These are phyloP conservation scores for Mesitornis unicolor DNA, from an alignment of 2,113 vertebrate genomes.

Conservation along the genomic window DNA sequence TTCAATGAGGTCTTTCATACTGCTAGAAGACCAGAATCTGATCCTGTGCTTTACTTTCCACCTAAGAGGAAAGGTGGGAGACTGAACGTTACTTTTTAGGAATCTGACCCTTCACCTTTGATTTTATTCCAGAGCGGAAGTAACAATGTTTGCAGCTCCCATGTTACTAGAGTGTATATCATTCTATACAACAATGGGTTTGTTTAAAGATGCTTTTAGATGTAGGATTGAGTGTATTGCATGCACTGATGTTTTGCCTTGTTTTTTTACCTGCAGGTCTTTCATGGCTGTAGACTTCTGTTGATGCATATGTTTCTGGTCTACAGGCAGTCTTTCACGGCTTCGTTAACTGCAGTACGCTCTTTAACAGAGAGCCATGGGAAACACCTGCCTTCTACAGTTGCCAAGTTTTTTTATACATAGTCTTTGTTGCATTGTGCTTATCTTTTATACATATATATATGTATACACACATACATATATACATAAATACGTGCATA, in stretches of 20 bases:
- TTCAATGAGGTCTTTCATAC: slow-evolving; percentile 33
- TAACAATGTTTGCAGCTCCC: slow-evolving; percentile 25
- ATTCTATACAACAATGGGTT: slow-evolving; percentile 26
- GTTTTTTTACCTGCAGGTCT: slow-evolving; percentile 41
- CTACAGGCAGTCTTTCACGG: slow-evolving; percentile 18
- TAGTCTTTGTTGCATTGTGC: slow-evolving; percentile 28
- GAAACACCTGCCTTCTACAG: slow-evolving; percentile 70
- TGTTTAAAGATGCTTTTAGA: slow-evolving; percentile 54
- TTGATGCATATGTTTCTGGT: slow-evolving; percentile 30
- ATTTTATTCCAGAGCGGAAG: slow-evolving; percentile 48
- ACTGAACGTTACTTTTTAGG: neutral
- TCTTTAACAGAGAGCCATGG: slow-evolving; percentile 51
- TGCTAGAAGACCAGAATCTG: slow-evolving; percentile 4
- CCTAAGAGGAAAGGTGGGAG: slow-evolving; percentile 35
- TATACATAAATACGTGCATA: neutral
- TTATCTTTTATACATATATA: slow-evolving; percentile 51
- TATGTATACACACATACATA: no score
- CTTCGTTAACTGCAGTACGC: slow-evolving; percentile 30
- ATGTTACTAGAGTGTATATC: neutral
- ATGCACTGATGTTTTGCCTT: neutral
- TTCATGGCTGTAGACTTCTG: slow-evolving; percentile 16
- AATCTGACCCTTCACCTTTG: slow-evolving; percentile 15
- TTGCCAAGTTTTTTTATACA: slow-evolving; percentile 45
- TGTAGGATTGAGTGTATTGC: neutral
- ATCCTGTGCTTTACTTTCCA: slow-evolving; percentile 27